Conservation (phyloP, 2,888 invertebrate species). For the Pseudococcus viburni region DNA sequence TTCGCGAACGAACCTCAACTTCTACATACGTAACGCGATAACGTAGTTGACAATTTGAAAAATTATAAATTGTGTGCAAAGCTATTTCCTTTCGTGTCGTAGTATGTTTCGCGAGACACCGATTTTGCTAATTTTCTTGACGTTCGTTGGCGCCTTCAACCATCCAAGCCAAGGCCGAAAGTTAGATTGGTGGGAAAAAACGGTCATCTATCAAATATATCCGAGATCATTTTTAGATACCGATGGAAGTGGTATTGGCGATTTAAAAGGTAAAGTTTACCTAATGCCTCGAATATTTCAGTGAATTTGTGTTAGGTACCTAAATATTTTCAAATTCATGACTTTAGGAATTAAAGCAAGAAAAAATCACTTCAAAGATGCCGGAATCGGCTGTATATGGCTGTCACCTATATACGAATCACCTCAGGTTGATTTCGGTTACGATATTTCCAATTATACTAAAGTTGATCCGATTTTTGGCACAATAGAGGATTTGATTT, state of each 20-base stretch:
- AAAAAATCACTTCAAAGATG: not conserved
- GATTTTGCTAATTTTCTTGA: not conserved
- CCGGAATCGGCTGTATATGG: slow-evolving; percentile 44
- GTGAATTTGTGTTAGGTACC: too few species aligned
- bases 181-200: not conserved
- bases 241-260: not conserved
- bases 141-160: too few species aligned
- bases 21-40: too few species aligned
- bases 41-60: too few species aligned
- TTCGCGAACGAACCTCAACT: too few species aligned
- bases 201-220: not conserved
- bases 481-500: slow-evolving; percentile 24
- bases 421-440: slow-evolving; percentile 56
- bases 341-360: not conserved
- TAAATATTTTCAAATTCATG: too few species aligned
- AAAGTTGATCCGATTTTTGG: slow-evolving; percentile 45
- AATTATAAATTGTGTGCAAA: too few species aligned
- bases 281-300: too few species aligned
- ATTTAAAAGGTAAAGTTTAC: not conserved
- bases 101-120: not conserved
- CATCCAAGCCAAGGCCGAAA: too few species aligned
- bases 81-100: too few species aligned
- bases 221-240: not conserved
- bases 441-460: slow-evolving; percentile 52
- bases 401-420: slow-evolving; percentile 42